These are phyloP conservation scores for Choloepus hoffmanni DNA, from an alignment of 2,113 vertebrate genomes.

Conservation along the genomic window DNA sequence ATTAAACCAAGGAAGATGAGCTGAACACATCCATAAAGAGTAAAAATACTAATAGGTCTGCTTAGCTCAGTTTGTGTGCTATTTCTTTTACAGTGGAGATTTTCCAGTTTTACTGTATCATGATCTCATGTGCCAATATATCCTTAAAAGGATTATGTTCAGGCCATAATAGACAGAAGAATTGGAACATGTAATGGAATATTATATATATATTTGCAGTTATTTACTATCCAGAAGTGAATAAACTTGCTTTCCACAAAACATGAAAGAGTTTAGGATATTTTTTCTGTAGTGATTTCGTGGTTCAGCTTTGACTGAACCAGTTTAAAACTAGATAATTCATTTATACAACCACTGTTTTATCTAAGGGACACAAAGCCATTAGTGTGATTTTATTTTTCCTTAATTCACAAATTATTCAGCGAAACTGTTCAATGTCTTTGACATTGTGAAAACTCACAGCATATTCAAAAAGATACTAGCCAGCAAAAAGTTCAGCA, in stretches of 20 bases:
- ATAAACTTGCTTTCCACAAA: not conserved
- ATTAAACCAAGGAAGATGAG: constrained; percentile 79
- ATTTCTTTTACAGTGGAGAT: constrained; percentile 24
- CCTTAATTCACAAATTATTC: not conserved
- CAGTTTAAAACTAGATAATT: constrained; percentile 25
- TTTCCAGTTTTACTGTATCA: not conserved
- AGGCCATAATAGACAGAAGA: not conserved
- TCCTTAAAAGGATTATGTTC: not conserved
- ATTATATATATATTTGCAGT: not conserved
- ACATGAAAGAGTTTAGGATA: not conserved
- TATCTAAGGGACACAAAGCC: not conserved
- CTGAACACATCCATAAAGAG: constrained; percentile 68
- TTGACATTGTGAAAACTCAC: not conserved
- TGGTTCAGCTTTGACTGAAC: not conserved
- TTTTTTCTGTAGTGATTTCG: not conserved
- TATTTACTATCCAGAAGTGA: not conserved
- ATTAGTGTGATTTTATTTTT: not conserved
- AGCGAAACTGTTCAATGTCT: not conserved
- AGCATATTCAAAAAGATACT: not conserved
- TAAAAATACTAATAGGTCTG: constrained; percentile 51
- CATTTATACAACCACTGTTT: not conserved
- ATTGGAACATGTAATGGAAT: not conserved
- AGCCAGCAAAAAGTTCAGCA: not conserved
- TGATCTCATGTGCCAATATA: constrained; percentile 10
- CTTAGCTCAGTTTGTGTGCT: not conserved